A percentile compares a stretch with the other conserved stretches of the same genome.
These are phyloP conservation scores for Ellobium chinense DNA, from an alignment of 2,888 invertebrate genomes.

Conservation along the genomic window DNA sequence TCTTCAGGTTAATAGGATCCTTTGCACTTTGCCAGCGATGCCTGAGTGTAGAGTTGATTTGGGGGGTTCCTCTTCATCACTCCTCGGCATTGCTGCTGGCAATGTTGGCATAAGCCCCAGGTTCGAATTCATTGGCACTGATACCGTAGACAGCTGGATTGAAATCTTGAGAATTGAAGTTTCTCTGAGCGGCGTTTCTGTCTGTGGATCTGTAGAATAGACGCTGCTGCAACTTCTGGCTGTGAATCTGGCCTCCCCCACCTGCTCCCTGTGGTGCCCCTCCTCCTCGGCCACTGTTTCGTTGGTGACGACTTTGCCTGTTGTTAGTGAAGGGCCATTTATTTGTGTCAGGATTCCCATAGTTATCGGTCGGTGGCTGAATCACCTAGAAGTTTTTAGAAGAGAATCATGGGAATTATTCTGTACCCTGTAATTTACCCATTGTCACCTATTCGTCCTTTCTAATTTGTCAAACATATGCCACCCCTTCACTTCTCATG, in stretches of 20 bases:
- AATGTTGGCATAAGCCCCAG: not conserved
- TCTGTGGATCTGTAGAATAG: conserved; percentile 18
- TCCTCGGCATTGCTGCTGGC: not conserved
- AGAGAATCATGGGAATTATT: too few relatives aligned
- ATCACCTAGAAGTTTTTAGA: too few relatives aligned
- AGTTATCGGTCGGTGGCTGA: conserved; percentile 24
- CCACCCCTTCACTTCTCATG: too few relatives aligned
- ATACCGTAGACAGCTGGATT: conserved; percentile 27
- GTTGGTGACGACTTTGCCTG: conserved; percentile 4
- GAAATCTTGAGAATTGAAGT: not conserved
- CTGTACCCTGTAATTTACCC: too few relatives aligned
- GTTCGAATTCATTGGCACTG: conserved; percentile 19
- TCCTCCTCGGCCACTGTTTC: not conserved
- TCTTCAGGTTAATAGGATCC: too few relatives aligned
- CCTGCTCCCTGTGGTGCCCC: too few relatives aligned
- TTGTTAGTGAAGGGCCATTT: conserved; percentile 42
- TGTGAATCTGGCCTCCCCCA: too few relatives aligned
- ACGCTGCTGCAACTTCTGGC: not conserved
- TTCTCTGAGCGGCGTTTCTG: not conserved
- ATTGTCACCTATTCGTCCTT: too few relatives aligned
- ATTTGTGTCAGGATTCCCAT: conserved; percentile 29
- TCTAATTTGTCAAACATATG: too few relatives aligned
- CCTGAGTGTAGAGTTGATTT: too few relatives aligned
- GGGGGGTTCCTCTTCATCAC: too few relatives aligned
- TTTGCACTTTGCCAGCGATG: too few relatives aligned